phyloP scores from a whole-genome alignment of 2,113 vertebrate genomes.

The Jaculus jaculus region DNA sequence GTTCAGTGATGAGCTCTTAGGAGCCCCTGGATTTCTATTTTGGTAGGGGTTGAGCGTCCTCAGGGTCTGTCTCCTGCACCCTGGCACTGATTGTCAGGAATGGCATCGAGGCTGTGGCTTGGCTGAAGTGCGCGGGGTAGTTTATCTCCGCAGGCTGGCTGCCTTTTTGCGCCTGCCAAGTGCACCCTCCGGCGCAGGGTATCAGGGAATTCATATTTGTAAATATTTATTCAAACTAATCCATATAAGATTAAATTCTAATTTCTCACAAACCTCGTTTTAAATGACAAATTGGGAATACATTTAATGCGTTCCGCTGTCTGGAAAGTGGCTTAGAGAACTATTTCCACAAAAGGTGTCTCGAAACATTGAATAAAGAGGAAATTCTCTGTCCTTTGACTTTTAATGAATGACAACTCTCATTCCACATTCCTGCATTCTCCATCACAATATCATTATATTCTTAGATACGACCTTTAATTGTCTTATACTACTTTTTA shows the following conservation, averaged over 20 bases:
- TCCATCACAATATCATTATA: not conserved
- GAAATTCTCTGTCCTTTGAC: not conserved
- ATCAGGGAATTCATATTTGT: slow-evolving; percentile 47
- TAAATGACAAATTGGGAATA: slow-evolving; percentile 73
- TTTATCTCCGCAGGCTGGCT: no score
- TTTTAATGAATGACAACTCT: not conserved
- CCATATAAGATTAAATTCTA: slow-evolving; percentile 75
- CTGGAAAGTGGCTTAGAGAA: slow-evolving; percentile 52
- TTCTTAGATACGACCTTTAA: not conserved
- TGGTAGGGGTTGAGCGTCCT: no score
- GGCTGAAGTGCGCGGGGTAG: no score
- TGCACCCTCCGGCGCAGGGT: no score
- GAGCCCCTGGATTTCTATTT: no score
- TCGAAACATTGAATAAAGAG: not conserved
- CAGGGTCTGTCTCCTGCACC: no score
- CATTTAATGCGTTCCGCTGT: slow-evolving; percentile 58
- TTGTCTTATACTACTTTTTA: not conserved
- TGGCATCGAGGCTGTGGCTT: no score
- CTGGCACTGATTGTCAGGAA: no score
- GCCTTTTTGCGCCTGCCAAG: no score
- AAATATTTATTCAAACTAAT: slow-evolving; percentile 75
- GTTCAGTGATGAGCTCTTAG: no score
- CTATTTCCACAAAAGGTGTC: not conserved
- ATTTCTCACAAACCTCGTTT: slow-evolving; percentile 77
- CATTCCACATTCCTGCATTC: not conserved